phyloP scores from a whole-genome alignment of 2,888 invertebrate genomes.

The Melipona bicolor region DNA sequence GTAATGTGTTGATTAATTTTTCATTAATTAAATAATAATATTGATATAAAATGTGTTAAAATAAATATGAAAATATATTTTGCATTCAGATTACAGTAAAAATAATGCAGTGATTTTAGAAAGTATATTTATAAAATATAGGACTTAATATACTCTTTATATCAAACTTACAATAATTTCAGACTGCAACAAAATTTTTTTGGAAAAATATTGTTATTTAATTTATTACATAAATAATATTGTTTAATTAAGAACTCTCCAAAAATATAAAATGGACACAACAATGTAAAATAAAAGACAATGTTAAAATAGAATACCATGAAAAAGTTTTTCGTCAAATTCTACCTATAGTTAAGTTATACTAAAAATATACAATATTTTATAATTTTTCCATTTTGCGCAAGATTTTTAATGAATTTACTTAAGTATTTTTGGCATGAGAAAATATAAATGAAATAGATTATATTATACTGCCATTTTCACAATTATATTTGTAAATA shows the following conservation, averaged over 20 bases:
- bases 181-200: constrained; percentile 4
- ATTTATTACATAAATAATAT: background rate
- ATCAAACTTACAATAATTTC: background rate
- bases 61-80: constrained; percentile 16
- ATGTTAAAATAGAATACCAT: background rate
- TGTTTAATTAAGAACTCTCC: background rate
- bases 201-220: background rate
- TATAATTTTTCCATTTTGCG: background rate
- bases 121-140: constrained; percentile 32
- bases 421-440: constrained; percentile 6
- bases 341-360: constrained; percentile 17
- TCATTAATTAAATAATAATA: background rate
- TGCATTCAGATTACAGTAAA: constrained; percentile 67
- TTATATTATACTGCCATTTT: constrained; percentile 41
- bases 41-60: constrained; percentile 12
- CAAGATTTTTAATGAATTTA: constrained; percentile 13
- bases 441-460: constrained; percentile 25
- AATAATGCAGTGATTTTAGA: constrained; percentile 34
- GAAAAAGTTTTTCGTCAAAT: background rate
- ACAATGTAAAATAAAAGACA: constrained; percentile 3
- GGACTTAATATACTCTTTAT: constrained; percentile 8
- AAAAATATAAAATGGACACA: background rate
- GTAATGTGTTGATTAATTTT: constrained; percentile 12
- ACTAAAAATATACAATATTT: constrained; percentile 22
- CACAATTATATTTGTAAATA: constrained; percentile 36